Base-by-base conservation (phyloP, 92 coral and sea anemone genomes). In the Plumapathes pennacea region DNA sequence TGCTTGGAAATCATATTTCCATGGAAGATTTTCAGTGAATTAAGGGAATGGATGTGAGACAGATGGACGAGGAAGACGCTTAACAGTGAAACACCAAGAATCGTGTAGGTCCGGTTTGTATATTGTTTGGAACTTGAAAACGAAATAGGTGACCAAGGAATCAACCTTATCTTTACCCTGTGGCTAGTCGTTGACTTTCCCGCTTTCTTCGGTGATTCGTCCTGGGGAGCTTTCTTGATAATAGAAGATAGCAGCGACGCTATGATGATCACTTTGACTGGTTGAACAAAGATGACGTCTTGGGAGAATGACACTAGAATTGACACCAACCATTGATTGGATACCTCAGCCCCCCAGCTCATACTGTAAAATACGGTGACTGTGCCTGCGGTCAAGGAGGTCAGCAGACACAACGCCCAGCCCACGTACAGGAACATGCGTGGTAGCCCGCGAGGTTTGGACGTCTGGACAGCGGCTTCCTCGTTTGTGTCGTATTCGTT, bases 271-370 rank as follows among this genome's bases (percentile, higher is more conserved):
- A 91, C 97, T 45, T 91, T 91, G 32, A 91, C 64, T 9, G 97
- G 97, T 52, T 91, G 97, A 46, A 89, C 84, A 39, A 91, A 68
- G 21, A 91, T 71, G 38, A 91, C 64, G 36, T 91, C 97, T 69
- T 91, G 97, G n/a, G 96, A 88, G 29, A 91, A 91, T 0, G 97
- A 91, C 10, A 91, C 88, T 60, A 91, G 39, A 7, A 91, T 82
- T 0, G 97, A 89, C 0, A 96, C 84, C 25, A 91, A 65, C 97
- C 97, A 91, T 50, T 89, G 84, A 57, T 88, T 85, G 15, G 97
- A 88, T 26, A 70, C 82, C 40, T 82, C 92, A 48, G 88, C 80
- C 5, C 97, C 97, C 88, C 96, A 91, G 82, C 63, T 71, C 75
- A 91, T 71, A 56, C 96, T 85, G 71, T 91, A 91, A 66, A 91